phyloP scores from a whole-genome alignment of 2,797 vertebrate species.

The Paguma larvata region DNA sequence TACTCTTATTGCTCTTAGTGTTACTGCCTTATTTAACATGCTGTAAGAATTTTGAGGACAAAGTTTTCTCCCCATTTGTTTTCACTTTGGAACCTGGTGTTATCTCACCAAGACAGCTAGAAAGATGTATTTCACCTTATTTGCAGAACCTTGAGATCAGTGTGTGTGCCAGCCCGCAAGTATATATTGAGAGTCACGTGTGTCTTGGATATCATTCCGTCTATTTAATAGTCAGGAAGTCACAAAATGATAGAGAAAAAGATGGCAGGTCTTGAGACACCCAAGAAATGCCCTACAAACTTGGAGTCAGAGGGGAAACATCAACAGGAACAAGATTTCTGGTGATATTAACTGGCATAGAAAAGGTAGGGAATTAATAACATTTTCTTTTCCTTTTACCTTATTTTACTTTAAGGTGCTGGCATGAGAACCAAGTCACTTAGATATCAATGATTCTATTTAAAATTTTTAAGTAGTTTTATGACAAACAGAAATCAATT shows the following conservation, averaged over 20 bases:
- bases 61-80: not conserved
- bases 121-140: not conserved
- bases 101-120: not conserved
- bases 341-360: not conserved
- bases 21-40: not conserved
- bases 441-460: not conserved
- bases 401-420: not conserved
- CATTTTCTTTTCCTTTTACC: not conserved
- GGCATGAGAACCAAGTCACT: not conserved
- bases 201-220: not conserved
- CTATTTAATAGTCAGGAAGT: not conserved
- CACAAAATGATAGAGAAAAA: constrained; percentile 44
- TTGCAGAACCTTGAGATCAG: not conserved
- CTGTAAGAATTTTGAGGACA: not conserved
- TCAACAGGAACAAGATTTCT: not conserved
- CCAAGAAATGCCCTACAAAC: not conserved
- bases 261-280: not conserved
- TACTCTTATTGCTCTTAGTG: not conserved
- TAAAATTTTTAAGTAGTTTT: constrained; percentile 34
- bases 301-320: not conserved
- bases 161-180: not conserved
- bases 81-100: not conserved
- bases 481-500: not conserved
- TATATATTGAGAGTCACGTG: not conserved
- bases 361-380: not conserved